Evolutionary conservation across 2,113 vertebrate genomes (phyloP), one percentile per base, ranked within the genome.

Genomic region (Podarcis muralis): DNA sequence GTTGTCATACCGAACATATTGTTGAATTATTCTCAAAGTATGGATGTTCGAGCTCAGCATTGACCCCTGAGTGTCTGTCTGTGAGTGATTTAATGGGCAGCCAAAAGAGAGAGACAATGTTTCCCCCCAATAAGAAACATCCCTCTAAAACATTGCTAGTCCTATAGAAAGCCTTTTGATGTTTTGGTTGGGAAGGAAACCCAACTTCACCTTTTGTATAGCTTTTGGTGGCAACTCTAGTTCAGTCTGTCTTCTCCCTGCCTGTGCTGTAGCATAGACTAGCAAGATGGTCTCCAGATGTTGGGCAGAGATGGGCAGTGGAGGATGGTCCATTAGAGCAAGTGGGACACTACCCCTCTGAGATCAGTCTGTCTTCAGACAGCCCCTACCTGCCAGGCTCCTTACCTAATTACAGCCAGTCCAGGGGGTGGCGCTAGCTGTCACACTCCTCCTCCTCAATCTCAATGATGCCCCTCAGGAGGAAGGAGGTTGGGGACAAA

Each of bases 11-110:
- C 85, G 0, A 0, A 78, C 74, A 85, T 88, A 82, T 91, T 68
- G 23, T 32, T 79, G 35, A 88, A n/a, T 0, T 0, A 79, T 37
- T 87, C 74, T 92, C 78, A 0, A 0, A 75, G 81, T 69, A 78
- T 18, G 0, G 0, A 68, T 75, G 75, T 13, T 85, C 84, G 85
- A 27, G 53, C 87, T 68, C 22, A 57, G 9, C 76, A 12, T 75
- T 85, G 82, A 78, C 83, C 87, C 66, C 83, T 68, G 3, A 2
- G 32, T 77, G 84, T 86, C 84, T 0, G 1, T 43, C 2, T 72
- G 30, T 86, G 87, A 83, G 18, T 35, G 6, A 43, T 62, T 89
- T 83, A 86, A 43, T 32, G 83, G 76, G 27, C 30, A 72, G 20
- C 13, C 66, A 75, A 59, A 83, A 40, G 40, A 72, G 30, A 72